Evolutionary conservation across 2,113 vertebrate species (phyloP), one percentile per base, ranked within the genome.

Genomic region (Mormyrus lacerda): DNA sequence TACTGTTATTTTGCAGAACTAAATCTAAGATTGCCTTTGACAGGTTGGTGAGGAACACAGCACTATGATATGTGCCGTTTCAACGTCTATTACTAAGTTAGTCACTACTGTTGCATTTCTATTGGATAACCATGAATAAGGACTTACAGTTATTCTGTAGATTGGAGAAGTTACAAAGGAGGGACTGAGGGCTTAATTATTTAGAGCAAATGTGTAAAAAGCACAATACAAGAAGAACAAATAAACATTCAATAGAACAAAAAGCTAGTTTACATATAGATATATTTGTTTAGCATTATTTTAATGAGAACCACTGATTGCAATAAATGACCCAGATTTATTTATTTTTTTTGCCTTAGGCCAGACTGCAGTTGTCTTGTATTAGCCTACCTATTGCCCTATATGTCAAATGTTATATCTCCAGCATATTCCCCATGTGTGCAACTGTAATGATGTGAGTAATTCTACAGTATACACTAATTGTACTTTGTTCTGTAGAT

Each of bases 11-110:
- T 45, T 47, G 24, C 21, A 61, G 55, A 24, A n/a, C 24, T 61
- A 61, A n/a, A 61, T 61, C 2, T 61, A 61, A 61, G 55, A 24
- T 58, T 58, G 39, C 79, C 19, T 84, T 21, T 9, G 82, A 85
- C 10, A 84, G 44, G 45, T 84, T 48, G 82, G 17, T 89, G 89
- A 91, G 90, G 91, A 93, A 93, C 94, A 94, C 93, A 93, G 94
- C 93, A 19, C 31, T 39, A 15, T 10, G 24, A 15, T 76, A 91
- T 91, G 55, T 88, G 91, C 91, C 90, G 93, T 27, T 65, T 65
- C n/a, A 11, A 65, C 0, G 61, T 65, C 61, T 6, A 15, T 53
- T 4, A 21, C 51, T 19, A 76, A 73, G 69, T 35, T 73, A 73
- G 65, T 76, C 31, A 76, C 69, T 35, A 65, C 58, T 27, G 50